Evolutionary conservation across 2,797 vertebrate species (phyloP).

Genomic region (Varecia variegata): DNA sequence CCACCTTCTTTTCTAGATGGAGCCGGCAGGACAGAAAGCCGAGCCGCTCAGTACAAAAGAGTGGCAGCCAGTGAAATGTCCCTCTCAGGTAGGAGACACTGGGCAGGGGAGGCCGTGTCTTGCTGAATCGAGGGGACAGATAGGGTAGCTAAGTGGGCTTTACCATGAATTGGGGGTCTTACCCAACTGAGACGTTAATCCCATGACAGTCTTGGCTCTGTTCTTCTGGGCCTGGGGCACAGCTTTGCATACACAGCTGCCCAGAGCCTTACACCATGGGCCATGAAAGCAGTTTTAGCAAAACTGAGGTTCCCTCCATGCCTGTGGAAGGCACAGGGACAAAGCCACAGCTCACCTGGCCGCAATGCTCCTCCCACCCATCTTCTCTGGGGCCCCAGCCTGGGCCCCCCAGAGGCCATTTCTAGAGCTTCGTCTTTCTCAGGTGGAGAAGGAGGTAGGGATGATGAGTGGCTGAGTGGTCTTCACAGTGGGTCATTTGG

Average conservation of each 20-base stretch:
- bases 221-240: neutral
- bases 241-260: neutral
- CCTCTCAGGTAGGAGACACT: slow-evolving; percentile 80
- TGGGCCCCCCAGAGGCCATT: neutral
- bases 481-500: neutral
- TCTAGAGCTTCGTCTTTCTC: neutral
- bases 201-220: neutral
- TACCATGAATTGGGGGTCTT: neutral
- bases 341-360: neutral
- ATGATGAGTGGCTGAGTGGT: neutral
- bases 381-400: neutral
- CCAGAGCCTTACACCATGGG: neutral
- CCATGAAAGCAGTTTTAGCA: neutral
- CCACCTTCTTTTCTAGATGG: slow-evolving; percentile 78
- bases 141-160: neutral
- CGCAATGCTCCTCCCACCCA: neutral
- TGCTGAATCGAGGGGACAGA: neutral
- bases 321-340: neutral
- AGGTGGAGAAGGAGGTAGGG: neutral
- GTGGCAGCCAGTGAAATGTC: slow-evolving; percentile 71
- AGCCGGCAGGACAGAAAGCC: slow-evolving; percentile 79
- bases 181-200: neutral
- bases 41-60: slow-evolving; percentile 50
- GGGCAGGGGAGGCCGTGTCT: too few relatives aligned
- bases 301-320: neutral